Conservation (phyloP, 2,113 vertebrate species). For the Psophia crepitans region DNA sequence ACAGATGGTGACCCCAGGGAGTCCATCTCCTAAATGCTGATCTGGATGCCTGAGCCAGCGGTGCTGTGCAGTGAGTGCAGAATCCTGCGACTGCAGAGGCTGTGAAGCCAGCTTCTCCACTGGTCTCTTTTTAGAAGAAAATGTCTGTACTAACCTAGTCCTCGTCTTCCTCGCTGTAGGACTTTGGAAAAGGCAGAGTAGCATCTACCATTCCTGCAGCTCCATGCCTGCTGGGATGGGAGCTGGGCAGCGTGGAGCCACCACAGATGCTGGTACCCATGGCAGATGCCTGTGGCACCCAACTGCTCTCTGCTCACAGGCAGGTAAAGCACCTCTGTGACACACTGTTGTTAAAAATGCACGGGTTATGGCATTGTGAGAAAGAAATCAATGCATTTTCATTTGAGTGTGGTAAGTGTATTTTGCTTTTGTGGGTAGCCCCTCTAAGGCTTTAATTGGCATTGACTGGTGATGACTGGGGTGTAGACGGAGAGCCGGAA, state of each 20-base stretch:
- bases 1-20: background rate
- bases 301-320: background rate
- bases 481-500: background rate
- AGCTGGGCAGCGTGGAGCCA: background rate
- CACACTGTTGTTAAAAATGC: background rate
- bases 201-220: background rate
- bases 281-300: background rate
- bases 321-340: background rate
- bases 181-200: background rate
- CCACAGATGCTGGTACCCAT: rapidly evolving
- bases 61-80: background rate
- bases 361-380: background rate
- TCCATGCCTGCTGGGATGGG: background rate
- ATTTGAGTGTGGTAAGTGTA: background rate
- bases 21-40: background rate
- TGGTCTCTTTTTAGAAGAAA: background rate
- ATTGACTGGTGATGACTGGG: background rate
- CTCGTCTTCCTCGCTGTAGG: background rate
- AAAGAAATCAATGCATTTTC: background rate
- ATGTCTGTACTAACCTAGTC: background rate
- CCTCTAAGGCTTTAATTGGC: background rate
- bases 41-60: rapidly evolving
- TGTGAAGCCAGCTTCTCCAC: background rate
- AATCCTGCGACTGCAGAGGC: background rate
- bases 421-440: background rate